Percentiles rank a stretch among this genome's conserved stretches.
phyloP scores from a whole-genome alignment of 2,113 vertebrate genomes.

The Polypterus bichir region DNA sequence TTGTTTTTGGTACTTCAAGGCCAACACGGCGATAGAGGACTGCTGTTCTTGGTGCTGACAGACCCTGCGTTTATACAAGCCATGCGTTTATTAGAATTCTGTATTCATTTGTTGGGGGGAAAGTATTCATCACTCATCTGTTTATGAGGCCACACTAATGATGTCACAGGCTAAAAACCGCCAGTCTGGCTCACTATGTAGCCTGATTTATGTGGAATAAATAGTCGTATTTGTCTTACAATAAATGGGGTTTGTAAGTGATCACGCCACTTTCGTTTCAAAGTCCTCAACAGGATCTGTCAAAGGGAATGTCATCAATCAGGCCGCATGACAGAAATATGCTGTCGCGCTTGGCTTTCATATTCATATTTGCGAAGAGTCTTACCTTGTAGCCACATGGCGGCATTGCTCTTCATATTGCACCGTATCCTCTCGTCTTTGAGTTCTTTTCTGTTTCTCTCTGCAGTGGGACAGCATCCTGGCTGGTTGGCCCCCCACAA shows the following conservation, averaged over 20 bases:
- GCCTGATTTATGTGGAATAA: constrained; percentile 41
- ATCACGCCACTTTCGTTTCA: constrained; percentile 5
- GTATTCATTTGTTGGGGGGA: constrained; percentile 22
- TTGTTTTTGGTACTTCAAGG: too few relatives aligned
- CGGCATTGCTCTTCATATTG: too few relatives aligned
- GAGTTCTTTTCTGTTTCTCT: too few relatives aligned
- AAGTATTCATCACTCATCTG: constrained; percentile 54
- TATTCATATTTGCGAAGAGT: too few relatives aligned
- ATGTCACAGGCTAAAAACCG: constrained; percentile 41
- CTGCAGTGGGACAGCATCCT: too few relatives aligned
- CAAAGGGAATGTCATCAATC: constrained; percentile 16
- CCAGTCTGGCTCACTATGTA: constrained; percentile 42
- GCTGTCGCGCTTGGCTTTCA: too few relatives aligned
- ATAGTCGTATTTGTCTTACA: constrained; percentile 51
- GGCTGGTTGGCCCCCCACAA: too few relatives aligned
- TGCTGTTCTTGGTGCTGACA: constrained; percentile 39
- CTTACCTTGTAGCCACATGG: too few relatives aligned
- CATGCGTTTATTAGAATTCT: constrained; percentile 41
- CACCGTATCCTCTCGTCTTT: too few relatives aligned
- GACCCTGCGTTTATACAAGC: constrained; percentile 28
- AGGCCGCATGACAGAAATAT: too few relatives aligned
- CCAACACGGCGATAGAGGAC: constrained; percentile 42
- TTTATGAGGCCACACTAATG: constrained; percentile 52
- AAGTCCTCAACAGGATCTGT: constrained; percentile 11
- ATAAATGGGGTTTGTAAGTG: constrained; percentile 7